Evolutionary conservation across 2,797 vertebrate genomes (phyloP), one percentile per base, ranked within the genome.

Genomic region (Onychomys arenicola): DNA sequence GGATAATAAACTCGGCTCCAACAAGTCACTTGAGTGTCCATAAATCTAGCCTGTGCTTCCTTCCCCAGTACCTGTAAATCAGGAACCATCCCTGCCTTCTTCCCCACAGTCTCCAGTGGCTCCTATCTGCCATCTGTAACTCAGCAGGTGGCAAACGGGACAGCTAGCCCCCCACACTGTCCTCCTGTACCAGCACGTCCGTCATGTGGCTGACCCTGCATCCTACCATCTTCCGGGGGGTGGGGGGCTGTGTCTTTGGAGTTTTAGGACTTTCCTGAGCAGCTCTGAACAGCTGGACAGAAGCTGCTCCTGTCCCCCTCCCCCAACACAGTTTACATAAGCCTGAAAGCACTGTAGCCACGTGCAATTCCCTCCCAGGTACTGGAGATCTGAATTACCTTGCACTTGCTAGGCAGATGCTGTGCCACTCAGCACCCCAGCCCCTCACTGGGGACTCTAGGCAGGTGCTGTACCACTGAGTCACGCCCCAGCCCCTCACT

Each of bases 21-120:
- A 98, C 63, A 92, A 98, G 95, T 90, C 97, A 98, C 93, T 97
- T 93, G 97, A 97, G 94, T 73, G 86, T 73, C 84, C 32, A 96
- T 98, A 98, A 98, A 98, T 98, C 96, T 96, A 27, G 93, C 77
- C 90, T 0, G 0, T 89, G 25, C 95, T 98, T 97, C 97, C 96
- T 96, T 96, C 97, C 94, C 96, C 0, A 32, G 97, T 76, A 97
- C 93, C 96, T 95, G 37, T 98, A 27, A 97, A 98, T 98, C 98
- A 97, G 97, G 97, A 97, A 77, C 96, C 91, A 95, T 98, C 98
- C 98, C 95, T 21, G 59, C 93, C 91, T 93, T 81, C 96, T 90
- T 89, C 96, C 92, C 96, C 49, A 87, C 78, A 75, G 73, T 65
- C 88, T 78, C 29, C 5, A 49, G 91, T 2, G 17, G 83, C 90